Conservation (phyloP, 2,113 vertebrate genomes). For the Ammodramus savannarum region DNA sequence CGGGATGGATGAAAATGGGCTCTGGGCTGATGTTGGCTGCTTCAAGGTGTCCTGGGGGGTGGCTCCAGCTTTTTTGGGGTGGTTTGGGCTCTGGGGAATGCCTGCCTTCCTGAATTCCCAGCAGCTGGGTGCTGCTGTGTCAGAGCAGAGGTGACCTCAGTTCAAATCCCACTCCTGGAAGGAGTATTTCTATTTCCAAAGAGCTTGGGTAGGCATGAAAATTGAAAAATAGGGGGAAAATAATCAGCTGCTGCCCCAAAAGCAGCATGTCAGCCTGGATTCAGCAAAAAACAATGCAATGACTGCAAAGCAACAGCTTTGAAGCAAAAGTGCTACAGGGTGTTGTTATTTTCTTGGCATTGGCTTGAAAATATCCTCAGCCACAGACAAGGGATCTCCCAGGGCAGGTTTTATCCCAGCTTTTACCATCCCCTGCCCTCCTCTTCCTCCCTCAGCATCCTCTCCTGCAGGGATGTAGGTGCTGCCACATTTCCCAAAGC, state of each 20-base stretch:
- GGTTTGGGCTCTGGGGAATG: background rate
- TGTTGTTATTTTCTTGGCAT: background rate
- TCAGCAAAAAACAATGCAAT: background rate
- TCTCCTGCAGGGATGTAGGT: background rate
- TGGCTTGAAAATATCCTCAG: rapidly evolving
- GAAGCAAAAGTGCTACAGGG: background rate
- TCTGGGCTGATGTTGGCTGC: background rate
- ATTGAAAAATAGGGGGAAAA: background rate
- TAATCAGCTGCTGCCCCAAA: background rate
- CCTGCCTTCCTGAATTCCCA: background rate
- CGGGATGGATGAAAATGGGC: rapidly evolving
- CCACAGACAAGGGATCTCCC: background rate
- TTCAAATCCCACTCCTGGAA: background rate
- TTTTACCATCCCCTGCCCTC: background rate
- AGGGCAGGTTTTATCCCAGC: background rate
- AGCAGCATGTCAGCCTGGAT: background rate
- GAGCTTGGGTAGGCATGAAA: background rate
- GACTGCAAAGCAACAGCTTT: background rate
- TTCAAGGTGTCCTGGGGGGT: background rate
- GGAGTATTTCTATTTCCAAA: background rate
- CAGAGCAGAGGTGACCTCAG: background rate
- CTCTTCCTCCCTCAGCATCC: background rate
- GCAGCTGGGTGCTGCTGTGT: background rate
- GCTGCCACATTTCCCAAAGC: background rate
- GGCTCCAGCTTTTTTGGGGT: background rate